Percentiles rank a stretch among this genome's conserved stretches.
phyloP scores from a whole-genome alignment of 2,113 vertebrate species.

The Xenopus laevis region DNA sequence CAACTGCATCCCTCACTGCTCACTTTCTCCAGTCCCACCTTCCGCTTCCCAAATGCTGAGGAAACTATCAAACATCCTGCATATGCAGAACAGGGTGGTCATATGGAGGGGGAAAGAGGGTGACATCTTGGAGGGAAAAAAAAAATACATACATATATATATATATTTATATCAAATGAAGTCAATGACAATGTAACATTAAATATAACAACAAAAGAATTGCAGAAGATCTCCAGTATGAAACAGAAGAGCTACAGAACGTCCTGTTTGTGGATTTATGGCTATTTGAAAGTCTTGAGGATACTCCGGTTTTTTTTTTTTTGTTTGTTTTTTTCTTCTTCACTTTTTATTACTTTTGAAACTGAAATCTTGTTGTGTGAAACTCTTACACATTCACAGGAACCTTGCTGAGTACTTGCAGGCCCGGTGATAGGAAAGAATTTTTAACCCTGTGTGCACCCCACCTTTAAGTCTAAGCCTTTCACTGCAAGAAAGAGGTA shows the following conservation, averaged over 20 bases:
- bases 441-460: constrained; percentile 9
- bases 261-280: constrained; percentile 79
- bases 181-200: constrained; percentile 59
- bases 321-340: constrained; percentile 46
- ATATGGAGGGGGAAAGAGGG: background rate
- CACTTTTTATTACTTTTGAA: constrained; percentile 50
- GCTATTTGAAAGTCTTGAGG: constrained; percentile 88
- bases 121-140: constrained; percentile 19
- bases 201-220: constrained; percentile 53
- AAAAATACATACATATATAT: background rate
- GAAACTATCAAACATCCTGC: constrained; percentile 21
- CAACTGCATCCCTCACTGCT: background rate
- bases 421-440: constrained; percentile 6
- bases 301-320: constrained; percentile 64
- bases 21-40: constrained; percentile 13
- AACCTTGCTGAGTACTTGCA: background rate
- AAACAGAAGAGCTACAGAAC: constrained; percentile 60
- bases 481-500: constrained; percentile 72
- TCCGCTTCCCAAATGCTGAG: constrained; percentile 14
- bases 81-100: constrained; percentile 3
- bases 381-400: constrained; percentile 10
- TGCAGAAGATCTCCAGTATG: constrained; percentile 44
- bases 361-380: constrained; percentile 60
- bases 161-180: constrained; percentile 32
- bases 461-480: constrained; percentile 24